Evolutionary conservation across 1,140 invertebrate genomes (phyloP), one percentile per base, ranked within the genome.

Genomic region (Maconellicoccus hirsutus): DNA sequence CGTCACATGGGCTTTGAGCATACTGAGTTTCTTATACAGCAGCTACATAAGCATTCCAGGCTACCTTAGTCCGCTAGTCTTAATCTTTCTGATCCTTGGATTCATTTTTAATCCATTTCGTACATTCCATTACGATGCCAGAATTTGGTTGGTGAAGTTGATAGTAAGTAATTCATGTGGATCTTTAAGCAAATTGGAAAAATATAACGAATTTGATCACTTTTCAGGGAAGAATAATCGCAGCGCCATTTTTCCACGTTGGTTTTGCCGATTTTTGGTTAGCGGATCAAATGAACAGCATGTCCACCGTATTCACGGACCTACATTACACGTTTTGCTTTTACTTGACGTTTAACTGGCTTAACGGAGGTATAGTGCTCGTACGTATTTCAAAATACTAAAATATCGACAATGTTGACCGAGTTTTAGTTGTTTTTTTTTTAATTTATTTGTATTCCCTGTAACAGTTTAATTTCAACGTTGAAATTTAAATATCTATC

Each of bases 241-340:
- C 71, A 19, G 92, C 96, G 0, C 97, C 97, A 42, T 97, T 98
- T 77, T 91, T 92, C 74, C 92, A 92, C 77, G 97, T 99, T 4
- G 88, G 91, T 61, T 99, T 99, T 80, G 95, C 97, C 27, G 97
- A 99, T 82, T 99, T 99, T 85, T 99, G 98, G 98, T 85, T 99
- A 75, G 97, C 94, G 29, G 98, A 99, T 84, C 98, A 99, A 79
- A 83, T 98, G 74, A 99, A 98, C 78, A 98, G 94, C 73, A 83
- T 99, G 59, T 88, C 87, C 0, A 89, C 89, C 0, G 89, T 92
- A 1, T 87, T 99, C 71, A 80, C 95, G 1, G 98, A 99, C 81
- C 89, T 98, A 75, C 93, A 98, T 75, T 99, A 92, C 81, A 86
- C 98, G 71, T 79, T 93, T 2, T 91, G 90, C 72, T 93, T 92